Percentiles rank a stretch among this genome's conserved stretches.
These are phyloP conservation scores for Pyrrhosoma nymphula DNA, from an alignment of 2,888 invertebrate species.

Conservation along the genomic window DNA sequence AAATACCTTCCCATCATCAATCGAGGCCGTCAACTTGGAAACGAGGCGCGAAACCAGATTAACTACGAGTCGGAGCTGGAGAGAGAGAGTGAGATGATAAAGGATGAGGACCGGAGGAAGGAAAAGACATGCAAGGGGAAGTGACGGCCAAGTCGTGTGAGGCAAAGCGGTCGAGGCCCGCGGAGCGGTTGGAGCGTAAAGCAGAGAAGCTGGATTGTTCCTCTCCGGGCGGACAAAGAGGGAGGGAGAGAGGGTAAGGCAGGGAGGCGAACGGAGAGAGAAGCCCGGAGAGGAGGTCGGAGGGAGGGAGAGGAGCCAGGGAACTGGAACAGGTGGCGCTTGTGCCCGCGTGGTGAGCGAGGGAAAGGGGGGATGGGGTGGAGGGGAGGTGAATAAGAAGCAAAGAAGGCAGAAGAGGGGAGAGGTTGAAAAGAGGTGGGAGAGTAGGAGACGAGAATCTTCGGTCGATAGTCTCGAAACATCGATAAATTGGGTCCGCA, in stretches of 20 bases:
- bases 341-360: conserved; percentile 5
- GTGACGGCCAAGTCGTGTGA: background rate
- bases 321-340: conserved; percentile 64
- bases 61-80: background rate
- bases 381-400: background rate
- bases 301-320: conserved; percentile 16
- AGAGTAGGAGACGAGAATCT: background rate
- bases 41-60: background rate
- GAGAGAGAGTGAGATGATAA: background rate
- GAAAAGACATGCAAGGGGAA: background rate
- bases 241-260: background rate
- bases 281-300: background rate
- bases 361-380: background rate
- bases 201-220: background rate
- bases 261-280: no score
- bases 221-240: background rate
- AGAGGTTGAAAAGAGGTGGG: background rate
- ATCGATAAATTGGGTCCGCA: no score
- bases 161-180: background rate
- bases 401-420: background rate
- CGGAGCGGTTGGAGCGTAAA: background rate
- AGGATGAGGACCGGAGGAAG: background rate
- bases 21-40: background rate
- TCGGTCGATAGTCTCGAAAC: no score
- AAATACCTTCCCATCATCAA: background rate